phyloP scores from a whole-genome alignment of 1,140 invertebrate species.

The Drosophila orena region DNA sequence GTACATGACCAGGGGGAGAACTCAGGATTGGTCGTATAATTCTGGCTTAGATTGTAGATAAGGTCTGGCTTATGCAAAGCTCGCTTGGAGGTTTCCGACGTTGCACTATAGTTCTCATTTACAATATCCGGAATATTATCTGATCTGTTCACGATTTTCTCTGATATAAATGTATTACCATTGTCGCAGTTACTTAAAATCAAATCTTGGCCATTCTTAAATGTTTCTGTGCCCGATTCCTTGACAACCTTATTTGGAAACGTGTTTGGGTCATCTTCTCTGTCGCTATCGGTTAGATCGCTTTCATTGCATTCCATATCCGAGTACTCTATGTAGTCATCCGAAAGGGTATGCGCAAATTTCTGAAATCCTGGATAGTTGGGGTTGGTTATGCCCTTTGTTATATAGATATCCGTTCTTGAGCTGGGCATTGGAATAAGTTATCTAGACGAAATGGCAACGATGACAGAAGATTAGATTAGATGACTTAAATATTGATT shows the following conservation, averaged over 20 bases:
- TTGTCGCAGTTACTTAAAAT: conserved; percentile 11
- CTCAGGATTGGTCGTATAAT: conserved; percentile 18
- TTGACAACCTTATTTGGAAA: conserved; percentile 5
- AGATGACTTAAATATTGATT: background rate
- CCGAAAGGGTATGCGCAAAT: conserved; percentile 84
- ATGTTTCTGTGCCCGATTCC: background rate
- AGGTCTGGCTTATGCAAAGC: conserved; percentile 27
- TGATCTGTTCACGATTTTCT: background rate
- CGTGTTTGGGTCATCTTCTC: conserved; percentile 23
- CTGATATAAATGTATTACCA: conserved; percentile 18
- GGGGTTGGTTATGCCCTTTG: conserved; percentile 91
- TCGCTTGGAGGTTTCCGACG: conserved; percentile 8
- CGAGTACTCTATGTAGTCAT: conserved; percentile 58
- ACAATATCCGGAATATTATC: conserved; percentile 38
- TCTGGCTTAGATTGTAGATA: conserved; percentile 28
- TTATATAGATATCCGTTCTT: conserved; percentile 57
- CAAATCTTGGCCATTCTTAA: conserved; percentile 11
- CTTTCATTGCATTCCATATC: conserved; percentile 51
- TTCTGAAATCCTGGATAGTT: conserved; percentile 91
- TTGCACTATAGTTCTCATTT: conserved; percentile 22
- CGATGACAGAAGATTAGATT: background rate
- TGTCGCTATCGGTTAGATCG: conserved; percentile 47
- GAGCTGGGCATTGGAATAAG: conserved; percentile 28
- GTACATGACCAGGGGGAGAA: conserved; percentile 10
- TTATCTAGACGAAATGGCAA: background rate